Base-by-base conservation (phyloP, 1,140 invertebrate species). In the Carposina sasakii region DNA sequence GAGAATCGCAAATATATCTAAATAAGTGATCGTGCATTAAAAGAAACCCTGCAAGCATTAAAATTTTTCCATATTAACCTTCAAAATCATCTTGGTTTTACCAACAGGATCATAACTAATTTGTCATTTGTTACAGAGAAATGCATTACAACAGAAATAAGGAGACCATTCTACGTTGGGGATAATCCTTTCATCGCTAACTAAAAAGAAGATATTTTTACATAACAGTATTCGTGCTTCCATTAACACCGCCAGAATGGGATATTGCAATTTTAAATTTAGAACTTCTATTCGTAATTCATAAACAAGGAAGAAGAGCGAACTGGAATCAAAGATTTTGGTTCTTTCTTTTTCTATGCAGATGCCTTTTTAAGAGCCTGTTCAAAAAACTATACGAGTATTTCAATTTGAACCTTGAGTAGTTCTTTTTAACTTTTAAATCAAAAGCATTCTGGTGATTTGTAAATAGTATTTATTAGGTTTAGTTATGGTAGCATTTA, bases 391-490 rank as follows among this genome's bases (percentile, higher is more conserved):
- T n/a, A n/a, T n/a, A n/a, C n/a, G n/a, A n/a, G n/a, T n/a, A n/a
- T n/a, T n/a, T n/a, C n/a, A n/a, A n/a, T n/a, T n/a, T n/a, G n/a
- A n/a, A n/a, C n/a, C n/a, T n/a, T n/a, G n/a, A n/a, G n/a, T n/a
- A n/a, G n/a, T n/a, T n/a, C n/a, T n/a, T n/a, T n/a, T n/a, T n/a
- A n/a, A n/a, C n/a, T n/a, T n/a, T n/a, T n/a, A n/a, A n/a, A n/a
- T n/a, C n/a, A 48, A 56, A 47, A 56, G 62, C 64, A 69, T 78
- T 83, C 71, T 77, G 76, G 79, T 78, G 69, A 74, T 71, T 69
- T 83, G 76, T 83, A 83, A 66, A 83, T 83, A 83, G 71, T 81
- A 83, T 83, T 83, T 83, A 81, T 77, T 81, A 81, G 76, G 49
- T 51, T 76, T 73, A 76, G 68, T 71, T 58, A 79, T 57, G 62